Conservation (phyloP, 2,888 invertebrate species). For the Fragum fragum region DNA sequence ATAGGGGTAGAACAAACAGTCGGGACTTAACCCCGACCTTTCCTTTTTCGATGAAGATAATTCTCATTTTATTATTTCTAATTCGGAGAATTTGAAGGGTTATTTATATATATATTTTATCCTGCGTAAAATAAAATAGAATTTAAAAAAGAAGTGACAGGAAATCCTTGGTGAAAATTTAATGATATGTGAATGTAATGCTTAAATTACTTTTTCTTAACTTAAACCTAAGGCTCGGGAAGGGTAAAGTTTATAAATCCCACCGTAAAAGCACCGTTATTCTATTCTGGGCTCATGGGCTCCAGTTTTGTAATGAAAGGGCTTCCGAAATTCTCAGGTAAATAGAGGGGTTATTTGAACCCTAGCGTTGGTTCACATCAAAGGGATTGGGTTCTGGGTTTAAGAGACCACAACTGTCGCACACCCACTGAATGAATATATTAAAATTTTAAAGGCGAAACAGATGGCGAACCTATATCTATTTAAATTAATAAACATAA, state of each 20-base stretch:
- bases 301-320: constrained; percentile 12
- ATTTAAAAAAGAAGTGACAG: too few species aligned
- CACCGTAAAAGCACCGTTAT: constrained; percentile 30
- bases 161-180: too few species aligned
- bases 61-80: not conserved
- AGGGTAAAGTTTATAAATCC: not conserved
- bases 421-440: constrained; percentile 14
- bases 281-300: not conserved
- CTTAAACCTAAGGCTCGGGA: not conserved
- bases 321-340: not conserved
- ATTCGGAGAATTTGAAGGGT: not conserved
- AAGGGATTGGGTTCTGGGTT: constrained; percentile 9
- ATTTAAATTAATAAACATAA: constrained; percentile 29
- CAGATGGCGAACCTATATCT: constrained; percentile 17
- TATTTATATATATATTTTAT: not conserved
- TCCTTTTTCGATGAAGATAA: not conserved
- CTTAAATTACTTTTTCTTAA: too few species aligned
- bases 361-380: constrained; percentile 17
- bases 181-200: too few species aligned
- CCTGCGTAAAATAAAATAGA: too few species aligned
- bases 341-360: constrained; percentile 10
- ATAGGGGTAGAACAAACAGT: constrained; percentile 1
- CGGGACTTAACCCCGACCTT: not conserved
- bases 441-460: constrained; percentile 9
- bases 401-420: constrained; percentile 17